Evolutionary conservation across 2,888 invertebrate genomes (phyloP).

Genomic region (Paralinhomoeus sp.): DNA sequence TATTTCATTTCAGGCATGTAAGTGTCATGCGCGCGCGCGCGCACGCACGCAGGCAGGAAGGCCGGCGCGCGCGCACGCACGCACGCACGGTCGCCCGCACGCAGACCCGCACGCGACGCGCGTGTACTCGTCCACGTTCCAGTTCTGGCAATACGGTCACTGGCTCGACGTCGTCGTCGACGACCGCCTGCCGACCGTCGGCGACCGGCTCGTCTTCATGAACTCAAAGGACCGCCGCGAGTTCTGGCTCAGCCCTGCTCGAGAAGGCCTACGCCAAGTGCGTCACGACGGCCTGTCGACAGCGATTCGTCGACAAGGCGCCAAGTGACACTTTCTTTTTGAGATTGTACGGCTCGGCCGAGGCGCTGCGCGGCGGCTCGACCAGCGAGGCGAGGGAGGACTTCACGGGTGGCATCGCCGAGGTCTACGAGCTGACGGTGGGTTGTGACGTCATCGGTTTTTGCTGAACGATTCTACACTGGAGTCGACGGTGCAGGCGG

Average conservation of each 20-base stretch:
- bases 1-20: no score
- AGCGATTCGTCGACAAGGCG: no score
- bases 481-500: no score
- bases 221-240: conserved; percentile 58
- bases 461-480: no score
- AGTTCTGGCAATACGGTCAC: conserved; percentile 67
- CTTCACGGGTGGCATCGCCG: conserved; percentile 21
- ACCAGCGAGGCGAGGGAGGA: conserved; percentile 24
- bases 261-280: conserved; percentile 86
- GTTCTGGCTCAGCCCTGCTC: conserved; percentile 74
- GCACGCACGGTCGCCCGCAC: no score
- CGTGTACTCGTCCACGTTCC: no score
- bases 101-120: no score
- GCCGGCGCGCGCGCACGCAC: no score
- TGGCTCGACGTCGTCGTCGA: conserved; percentile 70
- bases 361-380: no score
- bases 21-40: no score
- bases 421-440: conserved; percentile 43
- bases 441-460: no score
- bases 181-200: conserved; percentile 60
- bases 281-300: conserved; percentile 59
- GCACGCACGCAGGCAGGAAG: no score
- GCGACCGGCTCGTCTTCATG: conserved; percentile 57
- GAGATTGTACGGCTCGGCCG: conserved; percentile 91
- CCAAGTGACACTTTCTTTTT: conserved; percentile 89